Evolutionary conservation across 2,113 vertebrate species (phyloP).

Genomic region (Charadrius vociferus): DNA sequence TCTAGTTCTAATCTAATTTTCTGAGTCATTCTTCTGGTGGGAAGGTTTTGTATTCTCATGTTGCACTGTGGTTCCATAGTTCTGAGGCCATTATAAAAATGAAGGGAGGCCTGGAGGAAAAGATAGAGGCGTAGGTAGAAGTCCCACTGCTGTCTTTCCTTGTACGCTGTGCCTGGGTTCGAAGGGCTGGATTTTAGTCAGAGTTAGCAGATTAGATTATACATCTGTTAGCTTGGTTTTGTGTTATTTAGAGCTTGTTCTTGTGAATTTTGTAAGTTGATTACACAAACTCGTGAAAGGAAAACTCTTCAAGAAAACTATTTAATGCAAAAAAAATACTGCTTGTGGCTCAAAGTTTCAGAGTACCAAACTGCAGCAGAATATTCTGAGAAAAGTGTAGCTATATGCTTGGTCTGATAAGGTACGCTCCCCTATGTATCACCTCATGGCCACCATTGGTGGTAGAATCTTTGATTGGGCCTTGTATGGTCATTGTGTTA

Average conservation of each 20-base stretch:
- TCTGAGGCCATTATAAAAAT: background rate
- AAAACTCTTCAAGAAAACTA: background rate
- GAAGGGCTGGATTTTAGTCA: background rate
- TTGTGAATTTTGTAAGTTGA: background rate
- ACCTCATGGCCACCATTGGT: background rate
- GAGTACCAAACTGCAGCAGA: background rate
- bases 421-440: background rate
- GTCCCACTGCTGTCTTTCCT: background rate
- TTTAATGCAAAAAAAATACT: background rate
- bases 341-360: background rate
- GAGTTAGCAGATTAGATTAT: background rate
- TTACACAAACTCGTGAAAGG: background rate
- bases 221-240: background rate
- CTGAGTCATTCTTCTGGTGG: background rate
- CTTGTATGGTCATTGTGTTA: background rate
- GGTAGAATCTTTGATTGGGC: background rate
- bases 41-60: background rate
- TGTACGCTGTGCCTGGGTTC: background rate
- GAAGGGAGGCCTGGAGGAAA: background rate
- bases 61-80: background rate
- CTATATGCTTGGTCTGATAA: background rate
- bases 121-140: background rate
- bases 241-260: background rate
- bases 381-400: background rate
- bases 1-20: background rate